Conservation (phyloP, 2,113 vertebrate species). For the Choloepus hoffmanni region DNA sequence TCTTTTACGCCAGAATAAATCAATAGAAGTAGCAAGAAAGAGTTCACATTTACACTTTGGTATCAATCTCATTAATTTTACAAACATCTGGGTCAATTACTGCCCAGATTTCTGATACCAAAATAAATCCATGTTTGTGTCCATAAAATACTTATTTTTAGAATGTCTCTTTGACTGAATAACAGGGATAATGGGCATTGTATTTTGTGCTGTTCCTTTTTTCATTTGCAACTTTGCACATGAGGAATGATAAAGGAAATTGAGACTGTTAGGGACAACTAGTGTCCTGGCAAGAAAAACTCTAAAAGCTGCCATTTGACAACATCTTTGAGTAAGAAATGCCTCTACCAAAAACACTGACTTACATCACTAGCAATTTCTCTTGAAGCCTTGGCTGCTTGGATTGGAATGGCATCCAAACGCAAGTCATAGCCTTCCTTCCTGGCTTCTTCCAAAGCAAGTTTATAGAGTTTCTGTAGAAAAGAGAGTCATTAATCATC, state of each 20-base stretch:
- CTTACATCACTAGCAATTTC: constrained; percentile 85
- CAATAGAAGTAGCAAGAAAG: background rate
- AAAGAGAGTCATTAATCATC: constrained; percentile 50
- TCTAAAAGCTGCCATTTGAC: background rate
- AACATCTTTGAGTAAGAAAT: constrained; percentile 32
- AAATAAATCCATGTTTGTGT: background rate
- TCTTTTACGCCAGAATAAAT: background rate
- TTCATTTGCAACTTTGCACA: background rate
- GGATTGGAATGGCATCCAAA: constrained; percentile 83
- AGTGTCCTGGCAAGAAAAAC: constrained; percentile 32
- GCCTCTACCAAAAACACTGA: background rate
- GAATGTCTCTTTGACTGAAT: background rate
- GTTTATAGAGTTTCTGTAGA: constrained; percentile 84
- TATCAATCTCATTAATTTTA: background rate
- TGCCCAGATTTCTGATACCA: constrained; percentile 34
- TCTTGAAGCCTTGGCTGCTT: constrained; percentile 83
- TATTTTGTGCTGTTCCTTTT: background rate
- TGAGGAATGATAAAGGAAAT: background rate
- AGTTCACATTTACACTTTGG: background rate
- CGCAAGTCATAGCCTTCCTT: constrained; percentile 83
- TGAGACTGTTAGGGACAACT: background rate
- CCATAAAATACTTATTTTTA: background rate
- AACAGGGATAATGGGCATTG: background rate
- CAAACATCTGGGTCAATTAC: background rate
- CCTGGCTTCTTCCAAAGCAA: constrained; percentile 81